These are phyloP conservation scores for Mimachlamys varia DNA, from an alignment of 2,888 invertebrate species.

Conservation along the genomic window DNA sequence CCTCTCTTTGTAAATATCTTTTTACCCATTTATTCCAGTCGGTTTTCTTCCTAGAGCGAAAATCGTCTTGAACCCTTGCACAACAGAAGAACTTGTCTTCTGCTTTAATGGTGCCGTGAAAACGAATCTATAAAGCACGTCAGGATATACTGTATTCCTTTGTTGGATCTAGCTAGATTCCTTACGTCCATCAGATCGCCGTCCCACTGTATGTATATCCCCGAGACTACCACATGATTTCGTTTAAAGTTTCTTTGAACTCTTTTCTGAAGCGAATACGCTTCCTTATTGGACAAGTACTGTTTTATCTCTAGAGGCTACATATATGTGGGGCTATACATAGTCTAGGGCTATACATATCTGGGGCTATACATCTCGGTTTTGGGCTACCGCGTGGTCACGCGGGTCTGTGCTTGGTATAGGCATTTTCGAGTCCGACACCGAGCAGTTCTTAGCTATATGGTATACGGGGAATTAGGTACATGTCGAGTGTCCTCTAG, in stretches of 20 bases:
- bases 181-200: neutral
- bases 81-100: slow-evolving; percentile 43
- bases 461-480: too few species aligned
- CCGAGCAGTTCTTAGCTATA: too few species aligned
- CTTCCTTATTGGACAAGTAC: neutral
- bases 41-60: slow-evolving; percentile 50
- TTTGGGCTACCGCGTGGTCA: too few species aligned
- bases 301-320: too few species aligned
- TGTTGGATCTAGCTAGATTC: slow-evolving; percentile 42
- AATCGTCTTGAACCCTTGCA: slow-evolving; percentile 45
- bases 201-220: neutral
- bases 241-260: neutral
- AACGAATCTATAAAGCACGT: slow-evolving; percentile 48
- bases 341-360: too few species aligned
- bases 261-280: neutral
- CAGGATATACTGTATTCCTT: slow-evolving; percentile 45
- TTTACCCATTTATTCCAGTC: slow-evolving; percentile 42
- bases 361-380: too few species aligned
- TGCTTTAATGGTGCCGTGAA: slow-evolving; percentile 48
- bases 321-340: too few species aligned
- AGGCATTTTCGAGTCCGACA: too few species aligned
- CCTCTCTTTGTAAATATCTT: slow-evolving; percentile 39
- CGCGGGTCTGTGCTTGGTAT: too few species aligned
- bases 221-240: neutral
- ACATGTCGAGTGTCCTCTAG: too few species aligned